Percentiles rank a stretch among this genome's conserved stretches.
Evolutionary conservation across 2,113 vertebrate species (phyloP).

Genomic region (Ochotona curzoniae): DNA sequence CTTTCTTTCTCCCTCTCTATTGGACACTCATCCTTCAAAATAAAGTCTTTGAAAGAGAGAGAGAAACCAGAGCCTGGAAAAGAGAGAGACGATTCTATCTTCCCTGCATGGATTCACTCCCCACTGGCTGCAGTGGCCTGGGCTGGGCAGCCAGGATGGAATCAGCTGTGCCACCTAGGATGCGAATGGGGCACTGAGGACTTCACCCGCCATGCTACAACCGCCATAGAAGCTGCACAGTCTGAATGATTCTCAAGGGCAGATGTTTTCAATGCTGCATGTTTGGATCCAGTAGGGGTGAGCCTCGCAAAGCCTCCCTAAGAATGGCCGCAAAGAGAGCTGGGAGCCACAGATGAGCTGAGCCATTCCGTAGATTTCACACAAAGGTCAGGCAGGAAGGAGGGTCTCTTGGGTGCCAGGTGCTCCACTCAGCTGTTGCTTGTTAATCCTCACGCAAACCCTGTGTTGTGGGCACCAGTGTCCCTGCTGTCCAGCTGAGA

Average conservation of each 20-base stretch:
- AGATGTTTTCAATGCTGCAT: constrained; percentile 23
- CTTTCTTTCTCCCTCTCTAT: too few species aligned
- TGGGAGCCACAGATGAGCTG: not conserved
- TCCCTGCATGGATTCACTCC: too few species aligned
- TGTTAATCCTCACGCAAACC: not conserved
- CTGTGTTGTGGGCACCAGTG: not conserved
- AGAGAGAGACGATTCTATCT: too few species aligned
- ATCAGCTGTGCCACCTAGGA: too few species aligned
- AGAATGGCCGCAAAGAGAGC: not conserved
- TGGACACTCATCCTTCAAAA: too few species aligned
- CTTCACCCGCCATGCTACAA: too few species aligned
- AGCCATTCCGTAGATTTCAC: not conserved
- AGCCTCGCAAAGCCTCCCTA: not conserved
- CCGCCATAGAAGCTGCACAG: not conserved
- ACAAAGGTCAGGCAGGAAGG: not conserved
- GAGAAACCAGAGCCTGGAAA: not conserved
- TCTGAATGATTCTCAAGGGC: constrained; percentile 35
- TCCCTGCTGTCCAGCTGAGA: not conserved
- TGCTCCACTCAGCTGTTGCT: too few species aligned
- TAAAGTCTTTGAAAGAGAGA: not conserved
- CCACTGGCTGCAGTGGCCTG: too few species aligned
- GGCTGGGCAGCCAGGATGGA: too few species aligned
- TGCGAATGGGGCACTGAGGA: too few species aligned
- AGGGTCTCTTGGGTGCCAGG: not conserved
- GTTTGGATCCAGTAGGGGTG: not conserved